These are phyloP conservation scores for Melanerpes formicivorus DNA, from an alignment of 2,113 vertebrate species.

Conservation along the genomic window DNA sequence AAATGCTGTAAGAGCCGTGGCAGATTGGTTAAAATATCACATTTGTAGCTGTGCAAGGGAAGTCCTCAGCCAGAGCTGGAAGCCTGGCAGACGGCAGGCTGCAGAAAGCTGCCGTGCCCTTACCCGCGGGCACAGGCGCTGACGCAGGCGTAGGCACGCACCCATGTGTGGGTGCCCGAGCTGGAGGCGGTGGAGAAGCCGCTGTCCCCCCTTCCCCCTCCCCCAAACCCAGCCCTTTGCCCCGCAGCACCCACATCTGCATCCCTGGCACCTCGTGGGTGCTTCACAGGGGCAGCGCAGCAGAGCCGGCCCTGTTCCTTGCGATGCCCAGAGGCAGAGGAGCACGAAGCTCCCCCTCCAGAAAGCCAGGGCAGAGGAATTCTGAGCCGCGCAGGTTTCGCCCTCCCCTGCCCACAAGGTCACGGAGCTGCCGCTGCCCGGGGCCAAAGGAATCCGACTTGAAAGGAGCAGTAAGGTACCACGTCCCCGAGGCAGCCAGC, in stretches of 20 bases:
- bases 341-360: background rate
- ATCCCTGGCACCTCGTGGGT: rapidly evolving
- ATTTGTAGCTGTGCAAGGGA: background rate
- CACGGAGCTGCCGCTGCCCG: background rate
- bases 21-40: background rate
- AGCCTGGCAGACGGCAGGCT: background rate
- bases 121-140: background rate
- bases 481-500: background rate
- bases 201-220: background rate
- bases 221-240: background rate
- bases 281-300: background rate
- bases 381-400: rapidly evolving
- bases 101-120: background rate
- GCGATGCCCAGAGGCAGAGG: rapidly evolving
- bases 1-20: background rate
- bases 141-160: background rate
- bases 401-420: background rate
- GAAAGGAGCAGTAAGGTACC: background rate
- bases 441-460: background rate
- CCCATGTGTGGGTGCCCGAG: background rate
- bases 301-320: rapidly evolving
- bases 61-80: background rate
- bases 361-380: background rate
- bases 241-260: background rate
- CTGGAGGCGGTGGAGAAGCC: background rate